Evolutionary conservation across 1,140 invertebrate species (phyloP), one percentile per base, ranked within the genome.

Genomic region (Leptonema lineaticorne): DNA sequence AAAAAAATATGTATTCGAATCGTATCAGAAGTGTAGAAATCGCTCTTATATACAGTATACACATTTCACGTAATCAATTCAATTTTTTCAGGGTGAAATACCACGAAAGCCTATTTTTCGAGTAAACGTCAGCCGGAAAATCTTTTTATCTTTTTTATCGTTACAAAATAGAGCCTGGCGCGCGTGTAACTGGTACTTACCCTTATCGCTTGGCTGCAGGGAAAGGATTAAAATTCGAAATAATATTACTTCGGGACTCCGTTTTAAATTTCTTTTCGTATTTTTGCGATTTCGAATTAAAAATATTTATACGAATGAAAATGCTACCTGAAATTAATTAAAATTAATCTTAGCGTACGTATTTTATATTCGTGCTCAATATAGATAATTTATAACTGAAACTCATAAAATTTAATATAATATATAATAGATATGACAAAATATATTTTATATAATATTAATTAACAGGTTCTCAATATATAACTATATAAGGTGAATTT

Each of bases 91-190:
- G 50, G 18, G 24, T 24, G 14, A 53, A 53, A 53, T 53, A 53
- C 50, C 37, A 14, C 16, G 1, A 41, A 41, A 41, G 2, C 37
- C 18, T 53, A 53, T 53, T 53, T 53, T 53, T 53, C 50, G 50
- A 53, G 50, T 53, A 53, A 53, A 53, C 50, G 1, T 53, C 50
- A 53, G 50, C 50, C 50, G 9, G 50, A 53, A 53, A 53, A 53
- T 53, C 50, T 53, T 53, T 53, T 53, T 53, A 53, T 53, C 50
- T 53, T 53, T 53, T 53, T 53, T 53, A 53, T 53, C 50, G 50
- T 53, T 53, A 24, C 50, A 18, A 53, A 53, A 53, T 53, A 53
- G 50, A 53, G 27, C 50, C 22, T 18, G 22, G 2, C 50, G 2
- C 22, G 11, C 4, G 24, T 1, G 8, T 26, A 53, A 20, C 22